A percentile compares a stretch with the other conserved stretches of the same genome.
Conservation (phyloP, 2,797 vertebrate species). For the Calcarius lapponicus region DNA sequence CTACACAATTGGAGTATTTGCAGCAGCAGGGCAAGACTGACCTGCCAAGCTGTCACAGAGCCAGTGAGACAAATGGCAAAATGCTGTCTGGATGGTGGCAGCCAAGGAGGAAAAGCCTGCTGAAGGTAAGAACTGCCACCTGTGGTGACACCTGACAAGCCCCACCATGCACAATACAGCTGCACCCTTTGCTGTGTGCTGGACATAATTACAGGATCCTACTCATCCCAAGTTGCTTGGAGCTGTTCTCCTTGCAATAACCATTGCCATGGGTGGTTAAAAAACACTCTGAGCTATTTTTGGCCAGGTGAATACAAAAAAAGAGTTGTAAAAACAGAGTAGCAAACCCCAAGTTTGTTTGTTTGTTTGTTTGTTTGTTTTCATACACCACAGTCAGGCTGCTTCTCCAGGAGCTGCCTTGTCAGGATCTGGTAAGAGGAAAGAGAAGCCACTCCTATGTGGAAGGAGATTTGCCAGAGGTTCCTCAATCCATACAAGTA, state of each 20-base stretch:
- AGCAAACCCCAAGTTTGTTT: background rate
- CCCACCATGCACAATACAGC: background rate
- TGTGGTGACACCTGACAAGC: background rate
- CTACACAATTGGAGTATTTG: background rate
- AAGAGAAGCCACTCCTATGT: conserved; percentile 85
- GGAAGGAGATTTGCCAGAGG: conserved; percentile 91
- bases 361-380: conserved; percentile 48
- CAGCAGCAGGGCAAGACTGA: background rate
- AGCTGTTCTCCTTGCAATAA: background rate
- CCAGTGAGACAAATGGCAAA: background rate
- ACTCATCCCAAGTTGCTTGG: background rate
- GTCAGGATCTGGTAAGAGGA: conserved; percentile 86
- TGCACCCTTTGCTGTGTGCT: background rate
- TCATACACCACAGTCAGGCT: conserved; percentile 86
- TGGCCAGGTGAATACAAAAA: background rate
- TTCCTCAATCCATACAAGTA: conserved; percentile 88
- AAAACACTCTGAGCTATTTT: background rate
- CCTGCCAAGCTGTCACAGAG: background rate
- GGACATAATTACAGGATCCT: background rate
- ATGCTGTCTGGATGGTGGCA: background rate
- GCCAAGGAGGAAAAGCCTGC: background rate
- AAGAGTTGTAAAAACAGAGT: background rate
- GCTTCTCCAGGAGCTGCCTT: conserved; percentile 85
- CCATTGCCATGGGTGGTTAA: background rate
- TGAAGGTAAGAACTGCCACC: background rate